Evolutionary conservation across 2,888 invertebrate genomes (phyloP).

Genomic region (Machimus rusticus): DNA sequence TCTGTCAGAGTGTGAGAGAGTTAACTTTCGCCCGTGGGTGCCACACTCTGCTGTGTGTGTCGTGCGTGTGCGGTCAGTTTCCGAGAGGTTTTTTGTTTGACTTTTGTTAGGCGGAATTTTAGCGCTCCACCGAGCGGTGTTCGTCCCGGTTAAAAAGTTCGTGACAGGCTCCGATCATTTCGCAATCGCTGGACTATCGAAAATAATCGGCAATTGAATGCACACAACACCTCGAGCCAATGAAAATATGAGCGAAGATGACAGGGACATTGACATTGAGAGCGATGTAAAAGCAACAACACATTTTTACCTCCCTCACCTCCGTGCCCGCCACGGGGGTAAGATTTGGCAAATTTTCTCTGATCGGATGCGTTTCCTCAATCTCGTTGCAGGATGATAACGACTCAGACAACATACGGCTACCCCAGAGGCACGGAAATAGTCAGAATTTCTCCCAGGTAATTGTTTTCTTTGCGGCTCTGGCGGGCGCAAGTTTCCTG

Average conservation of each 20-base stretch:
- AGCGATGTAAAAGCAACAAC: slow-evolving; percentile 79
- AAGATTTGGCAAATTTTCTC: slow-evolving; percentile 43
- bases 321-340: slow-evolving; percentile 50
- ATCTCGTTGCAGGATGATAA: slow-evolving; percentile 74
- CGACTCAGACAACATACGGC: slow-evolving; percentile 74
- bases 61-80: background rate
- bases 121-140: background rate
- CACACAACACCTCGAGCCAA: background rate
- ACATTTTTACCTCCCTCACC: background rate
- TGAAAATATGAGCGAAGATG: slow-evolving; percentile 86
- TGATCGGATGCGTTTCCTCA: slow-evolving; percentile 16
- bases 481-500: background rate
- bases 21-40: background rate
- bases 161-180: background rate
- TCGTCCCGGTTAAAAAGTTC: background rate
- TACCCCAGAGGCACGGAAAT: slow-evolving; percentile 68
- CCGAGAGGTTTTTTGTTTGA: background rate
- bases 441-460: slow-evolving; percentile 83
- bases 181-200: background rate
- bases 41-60: background rate
- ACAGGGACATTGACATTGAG: slow-evolving; percentile 92
- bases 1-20: background rate
- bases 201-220: background rate
- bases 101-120: background rate
- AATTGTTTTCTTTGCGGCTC: slow-evolving; percentile 46